phyloP scores from a whole-genome alignment of 2,797 vertebrate genomes.

The Ptychadena robeensis region DNA sequence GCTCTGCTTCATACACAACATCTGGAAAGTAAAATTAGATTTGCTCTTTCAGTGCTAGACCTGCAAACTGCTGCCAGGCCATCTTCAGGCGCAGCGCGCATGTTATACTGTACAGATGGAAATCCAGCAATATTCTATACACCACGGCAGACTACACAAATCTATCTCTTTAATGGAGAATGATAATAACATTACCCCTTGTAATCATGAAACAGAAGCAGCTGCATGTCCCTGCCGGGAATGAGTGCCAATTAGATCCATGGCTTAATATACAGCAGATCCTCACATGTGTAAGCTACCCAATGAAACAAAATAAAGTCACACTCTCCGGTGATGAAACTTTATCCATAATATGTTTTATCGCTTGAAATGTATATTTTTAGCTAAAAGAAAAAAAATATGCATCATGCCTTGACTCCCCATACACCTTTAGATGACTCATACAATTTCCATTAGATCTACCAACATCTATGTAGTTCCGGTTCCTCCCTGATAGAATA shows the following conservation, averaged over 20 bases:
- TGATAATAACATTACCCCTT: constrained; percentile 45
- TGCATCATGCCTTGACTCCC: no score
- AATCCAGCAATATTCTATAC: constrained; percentile 22
- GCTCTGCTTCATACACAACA: constrained; percentile 20
- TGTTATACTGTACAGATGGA: constrained; percentile 35
- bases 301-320: no score
- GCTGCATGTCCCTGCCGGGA: constrained; percentile 40
- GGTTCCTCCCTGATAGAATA: no score
- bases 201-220: constrained; percentile 51
- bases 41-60: background rate
- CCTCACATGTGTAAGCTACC: background rate
- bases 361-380: no score
- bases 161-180: constrained; percentile 42
- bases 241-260: constrained; percentile 27
- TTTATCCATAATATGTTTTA: no score
- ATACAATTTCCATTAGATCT: no score
- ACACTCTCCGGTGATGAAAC: no score
- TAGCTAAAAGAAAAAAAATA: no score
- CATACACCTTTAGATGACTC: no score
- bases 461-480: no score
- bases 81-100: background rate
- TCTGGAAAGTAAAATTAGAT: constrained; percentile 33
- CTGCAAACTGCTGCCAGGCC: constrained; percentile 1
- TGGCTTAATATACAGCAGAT: constrained; percentile 37
- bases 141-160: constrained; percentile 10